Base-by-base conservation (phyloP, 2,113 vertebrate species). In the Pavo muticus region DNA sequence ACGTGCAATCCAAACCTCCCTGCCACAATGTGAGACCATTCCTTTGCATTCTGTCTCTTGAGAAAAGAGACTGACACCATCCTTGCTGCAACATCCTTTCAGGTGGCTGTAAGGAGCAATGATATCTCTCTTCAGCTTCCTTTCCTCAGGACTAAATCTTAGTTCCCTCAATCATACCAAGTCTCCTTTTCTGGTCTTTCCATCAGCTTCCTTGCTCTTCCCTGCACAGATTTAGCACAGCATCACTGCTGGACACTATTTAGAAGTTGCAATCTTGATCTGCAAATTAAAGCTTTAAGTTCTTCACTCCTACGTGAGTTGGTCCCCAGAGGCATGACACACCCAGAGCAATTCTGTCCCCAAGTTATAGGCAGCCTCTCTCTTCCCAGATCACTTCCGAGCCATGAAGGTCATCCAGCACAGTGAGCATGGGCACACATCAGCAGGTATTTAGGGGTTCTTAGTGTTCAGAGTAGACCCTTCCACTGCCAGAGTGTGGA, bases 301-400 rank as follows among this genome's bases (percentile, higher is more conserved):
- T 24, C 2, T 0, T 32, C 14, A 29, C 20, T 37, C 21, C 20
- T 54, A 48, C 23, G 24, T 10, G 39, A 14, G 24, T 5, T 10
- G 10, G n/a, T 16, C 56, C n/a, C 48, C 29, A 56, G 56, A 59
- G 17, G 45, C 27, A 15, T 1, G 7, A 61, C 40, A 7, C 30
- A 35, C 8, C 19, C 25, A 45, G 29, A 54, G 39, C 15, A 50
- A 35, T 56, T 57, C 47, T 27, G 17, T 64, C 30, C 32, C 59
- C 17, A 21, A 23, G 30, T 71, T 16, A 74, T 29, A 17, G 25
- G 35, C 10, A n/a, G 21, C 16, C 35, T 45, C 29, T 27, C 71
- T 63, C 63, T 40, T 40, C 14, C 64, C 24, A 47, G 20, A 14
- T 57, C 25, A 19, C 45, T 23, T 10, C n/a, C 25, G 3, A 16